Evolutionary conservation across 2,888 invertebrate species (phyloP), one percentile per base, ranked within the genome.

Genomic region (Saturnia pavonia): DNA sequence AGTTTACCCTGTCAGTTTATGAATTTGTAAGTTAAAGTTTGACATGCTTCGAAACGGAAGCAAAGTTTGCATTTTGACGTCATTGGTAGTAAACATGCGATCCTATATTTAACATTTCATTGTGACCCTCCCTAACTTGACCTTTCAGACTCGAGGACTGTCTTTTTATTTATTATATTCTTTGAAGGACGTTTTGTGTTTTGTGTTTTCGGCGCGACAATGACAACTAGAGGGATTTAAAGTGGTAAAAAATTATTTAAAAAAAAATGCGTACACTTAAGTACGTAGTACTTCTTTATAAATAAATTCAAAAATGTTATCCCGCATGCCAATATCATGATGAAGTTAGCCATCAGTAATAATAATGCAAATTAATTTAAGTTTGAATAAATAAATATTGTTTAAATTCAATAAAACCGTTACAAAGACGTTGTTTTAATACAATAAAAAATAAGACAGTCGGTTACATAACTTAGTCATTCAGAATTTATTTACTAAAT

Each of bases 21-120:
- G 70, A 67, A 70, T 70, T 48, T 66, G 66, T 67, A 65, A 48
- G 51, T 60, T 65, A 66, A 66, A 70, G 65, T n/a, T 40, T 40
- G 65, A 65, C 65, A 65, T 67, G 70, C 78, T 80, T 81, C 82
- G 76, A 78, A 80, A 78, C 83, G 86, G 86, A 85, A 85, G 79
- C 76, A 74, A 82, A 82, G 83, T 86, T 87, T 84, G 83, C 82
- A 85, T 83, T 84, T 82, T 83, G 84, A 87, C 88, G 87, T 85
- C 87, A 87, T 82, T 85, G 81, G 70, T 71, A 75, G 76, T 77
- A 82, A 88, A 87, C 92, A 92, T 90, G 92, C 92, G 85, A 91
- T 91, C 82, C 85, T 85, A 90, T 89, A 90, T 89, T 91, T 91
- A 91, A 90, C 89, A 84, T 88, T 91, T 85, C 83, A 83, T 86